phyloP scores from a whole-genome alignment of 2,113 vertebrate species.

The Strix uralensis region DNA sequence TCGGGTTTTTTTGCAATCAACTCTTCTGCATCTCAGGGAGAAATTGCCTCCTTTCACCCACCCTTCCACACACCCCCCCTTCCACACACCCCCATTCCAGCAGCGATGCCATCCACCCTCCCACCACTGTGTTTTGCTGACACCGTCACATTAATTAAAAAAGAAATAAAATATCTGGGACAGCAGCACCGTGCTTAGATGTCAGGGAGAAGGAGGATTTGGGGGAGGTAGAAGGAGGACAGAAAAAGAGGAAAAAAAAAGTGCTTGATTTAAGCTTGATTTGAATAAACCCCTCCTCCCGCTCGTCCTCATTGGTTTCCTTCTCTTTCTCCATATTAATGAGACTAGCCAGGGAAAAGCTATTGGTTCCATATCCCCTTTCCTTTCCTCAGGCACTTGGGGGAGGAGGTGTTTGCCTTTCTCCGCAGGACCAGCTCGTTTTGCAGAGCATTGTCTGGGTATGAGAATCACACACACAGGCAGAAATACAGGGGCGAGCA shows the following conservation, averaged over 20 bases:
- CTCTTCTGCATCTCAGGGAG: background rate
- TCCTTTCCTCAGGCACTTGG: background rate
- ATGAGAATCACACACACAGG: background rate
- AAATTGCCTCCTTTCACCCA: background rate
- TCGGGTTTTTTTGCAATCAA: background rate
- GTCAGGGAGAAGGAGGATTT: background rate
- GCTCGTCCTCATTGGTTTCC: conserved; percentile 27
- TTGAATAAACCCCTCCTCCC: conserved; percentile 41
- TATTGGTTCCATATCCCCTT: background rate
- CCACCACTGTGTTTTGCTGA: background rate
- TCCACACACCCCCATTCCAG: background rate
- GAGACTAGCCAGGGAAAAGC: background rate
- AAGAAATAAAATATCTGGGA: background rate
- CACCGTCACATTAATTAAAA: background rate
- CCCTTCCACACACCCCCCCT: background rate
- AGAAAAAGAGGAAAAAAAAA: rapidly evolving
- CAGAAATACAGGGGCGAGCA: background rate
- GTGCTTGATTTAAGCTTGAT: background rate
- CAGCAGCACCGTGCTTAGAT: background rate
- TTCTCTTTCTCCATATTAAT: conserved; percentile 1
- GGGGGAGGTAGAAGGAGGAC: background rate
- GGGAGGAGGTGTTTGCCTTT: conserved; percentile 52
- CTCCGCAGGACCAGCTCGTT: conserved; percentile 56
- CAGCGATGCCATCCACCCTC: background rate
- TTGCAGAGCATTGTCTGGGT: conserved; percentile 63